Base-by-base conservation (phyloP, 2,888 invertebrate species). In the Cyclophora punctaria region DNA sequence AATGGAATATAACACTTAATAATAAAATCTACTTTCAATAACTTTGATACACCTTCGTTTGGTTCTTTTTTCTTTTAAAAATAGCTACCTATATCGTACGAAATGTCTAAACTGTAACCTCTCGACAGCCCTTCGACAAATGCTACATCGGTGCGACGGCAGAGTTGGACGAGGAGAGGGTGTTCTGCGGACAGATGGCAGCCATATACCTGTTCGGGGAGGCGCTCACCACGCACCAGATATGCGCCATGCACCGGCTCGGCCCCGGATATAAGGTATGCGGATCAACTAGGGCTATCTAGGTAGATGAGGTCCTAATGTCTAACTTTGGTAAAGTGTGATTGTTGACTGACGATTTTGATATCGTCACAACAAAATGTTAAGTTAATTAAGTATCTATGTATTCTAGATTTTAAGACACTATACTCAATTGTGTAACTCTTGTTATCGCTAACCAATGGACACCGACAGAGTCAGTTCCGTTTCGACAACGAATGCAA, bases 401-500 rank as follows among this genome's bases (percentile, higher is more conserved):
- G 20, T 20, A 20, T 20, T 20, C 20, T 20, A 20, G 20, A 20
- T 7, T 49, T 41, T 48, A 34, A 46, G 4, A 51, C 48, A 35
- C 48, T 52, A 44, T 37, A 37, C 5, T 37, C 1, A 37, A 51
- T 45, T 53, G 41, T 61, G 54, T 66, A 51, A 64, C 53, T 72
- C 73, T 82, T 58, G 80, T 81, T 77, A 77, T 70, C 71, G 82
- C 84, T 76, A 66, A 75, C 81, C 71, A 54, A 37, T 68, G 80
- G 81, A 78, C 83, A 75, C 45, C 60, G 53, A 60, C 93, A 99
- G 98, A 98, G 98, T 91, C 98, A 99, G 90, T 99, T 99, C 92
- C 95, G 98, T 85, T 99, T 99, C 91, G 99, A 99, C 92, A 98
- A 98, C 91, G 99, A 99, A 92, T 98, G 97, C 91, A 96, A 96